Percentiles rank a stretch among this genome's conserved stretches.
Conservation (phyloP, 2,888 invertebrate genomes). For the Pristionchus mayeri region DNA sequence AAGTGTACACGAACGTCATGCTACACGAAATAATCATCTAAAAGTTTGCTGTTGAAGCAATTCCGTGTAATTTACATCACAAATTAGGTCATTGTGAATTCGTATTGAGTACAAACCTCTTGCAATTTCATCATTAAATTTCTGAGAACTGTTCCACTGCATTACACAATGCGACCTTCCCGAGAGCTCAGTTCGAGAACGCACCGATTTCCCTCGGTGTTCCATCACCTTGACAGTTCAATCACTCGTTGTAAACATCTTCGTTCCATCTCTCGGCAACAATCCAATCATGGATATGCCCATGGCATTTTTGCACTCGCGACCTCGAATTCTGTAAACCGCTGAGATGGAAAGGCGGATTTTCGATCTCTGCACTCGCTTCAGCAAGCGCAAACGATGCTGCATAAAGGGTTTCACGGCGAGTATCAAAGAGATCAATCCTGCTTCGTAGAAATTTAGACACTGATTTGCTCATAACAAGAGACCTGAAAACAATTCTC, state of each 20-base stretch:
- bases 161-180: not conserved
- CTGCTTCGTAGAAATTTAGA: too few relatives aligned
- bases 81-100: too few relatives aligned
- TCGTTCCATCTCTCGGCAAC: not conserved
- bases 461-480: too few relatives aligned
- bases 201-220: not conserved
- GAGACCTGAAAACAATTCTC: too few relatives aligned
- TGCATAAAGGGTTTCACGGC: conserved; percentile 11
- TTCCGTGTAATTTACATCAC: too few relatives aligned
- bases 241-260: not conserved
- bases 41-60: too few relatives aligned
- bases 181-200: conserved; percentile 2
- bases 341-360: not conserved
- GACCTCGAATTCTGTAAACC: not conserved
- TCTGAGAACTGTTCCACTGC: not conserved
- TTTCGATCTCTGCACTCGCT: conserved; percentile 17
- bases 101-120: not conserved
- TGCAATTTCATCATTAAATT: not conserved
- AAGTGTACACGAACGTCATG: too few relatives aligned
- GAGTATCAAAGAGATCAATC: too few relatives aligned
- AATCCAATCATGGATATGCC: too few relatives aligned
- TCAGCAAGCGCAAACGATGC: too few relatives aligned
- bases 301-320: not conserved
- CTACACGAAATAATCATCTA: too few relatives aligned
- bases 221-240: conserved; percentile 32